Evolutionary conservation across 2,113 vertebrate genomes (phyloP).

Genomic region (Megaptera novaeangliae): DNA sequence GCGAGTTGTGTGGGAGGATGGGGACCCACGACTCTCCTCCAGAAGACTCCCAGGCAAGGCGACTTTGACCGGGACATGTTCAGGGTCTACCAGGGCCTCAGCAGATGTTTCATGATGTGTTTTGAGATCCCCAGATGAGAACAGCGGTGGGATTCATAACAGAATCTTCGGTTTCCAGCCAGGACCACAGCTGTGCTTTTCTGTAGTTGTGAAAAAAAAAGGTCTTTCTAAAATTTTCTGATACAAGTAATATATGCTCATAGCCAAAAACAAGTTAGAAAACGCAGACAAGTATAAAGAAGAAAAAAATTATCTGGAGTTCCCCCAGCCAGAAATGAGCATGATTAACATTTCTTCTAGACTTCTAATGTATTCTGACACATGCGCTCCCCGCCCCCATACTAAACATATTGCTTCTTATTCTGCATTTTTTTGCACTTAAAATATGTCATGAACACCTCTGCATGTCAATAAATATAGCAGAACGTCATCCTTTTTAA

Average conservation of each 20-base stretch:
- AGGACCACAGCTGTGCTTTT: background rate
- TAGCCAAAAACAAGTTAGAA: background rate
- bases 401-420: background rate
- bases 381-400: background rate
- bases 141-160: background rate
- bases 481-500: background rate
- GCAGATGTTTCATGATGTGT: background rate
- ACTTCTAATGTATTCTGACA: conserved; percentile 11
- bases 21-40: background rate
- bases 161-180: background rate
- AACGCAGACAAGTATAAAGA: background rate
- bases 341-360: background rate
- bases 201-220: background rate
- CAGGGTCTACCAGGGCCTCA: background rate
- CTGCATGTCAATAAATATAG: conserved; percentile 29
- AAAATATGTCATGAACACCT: conserved; percentile 42
- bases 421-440: conserved; percentile 41
- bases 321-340: background rate
- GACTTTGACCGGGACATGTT: background rate
- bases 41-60: background rate
- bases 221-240: background rate
- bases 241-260: background rate
- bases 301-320: background rate
- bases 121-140: background rate
- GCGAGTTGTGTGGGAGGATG: background rate